Evolutionary conservation across 2,888 invertebrate species (phyloP).

Genomic region (Drosophila subquinaria): DNA sequence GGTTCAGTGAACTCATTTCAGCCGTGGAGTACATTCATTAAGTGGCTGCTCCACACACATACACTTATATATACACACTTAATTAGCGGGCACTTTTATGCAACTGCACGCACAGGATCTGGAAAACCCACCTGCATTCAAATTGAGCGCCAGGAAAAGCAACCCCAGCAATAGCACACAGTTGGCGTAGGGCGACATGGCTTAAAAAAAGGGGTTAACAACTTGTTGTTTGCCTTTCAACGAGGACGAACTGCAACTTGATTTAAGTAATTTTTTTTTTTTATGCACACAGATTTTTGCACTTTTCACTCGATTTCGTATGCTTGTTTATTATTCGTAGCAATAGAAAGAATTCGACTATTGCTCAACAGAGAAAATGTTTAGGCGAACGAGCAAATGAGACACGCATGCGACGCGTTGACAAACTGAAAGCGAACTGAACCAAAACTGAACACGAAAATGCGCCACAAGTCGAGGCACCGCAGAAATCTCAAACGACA

Average conservation of each 20-base stretch:
- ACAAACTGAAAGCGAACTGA: conserved; percentile 74
- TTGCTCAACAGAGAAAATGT: conserved; percentile 7
- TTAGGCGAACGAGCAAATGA: conserved; percentile 4
- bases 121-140: conserved; percentile 74
- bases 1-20: conserved; percentile 68
- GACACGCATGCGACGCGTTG: conserved; percentile 75
- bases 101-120: conserved; percentile 43
- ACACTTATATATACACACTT: conserved; percentile 39
- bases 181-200: conserved; percentile 66
- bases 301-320: conserved; percentile 42
- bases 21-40: conserved; percentile 38
- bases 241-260: conserved; percentile 22
- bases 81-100: conserved; percentile 63
- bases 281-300: conserved; percentile 29
- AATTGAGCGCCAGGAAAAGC: conserved; percentile 61
- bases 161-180: conserved; percentile 57
- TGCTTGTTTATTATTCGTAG: conserved; percentile 12
- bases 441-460: conserved; percentile 65
- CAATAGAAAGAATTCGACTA: conserved; percentile 21
- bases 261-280: conserved; percentile 9
- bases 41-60: conserved; percentile 35
- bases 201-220: conserved; percentile 35
- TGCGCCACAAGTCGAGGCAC: conserved; percentile 52
- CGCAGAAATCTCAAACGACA: conserved; percentile 35
- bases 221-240: conserved; percentile 39